Evolutionary conservation across 2,888 invertebrate genomes (phyloP).

Genomic region (Apamea monoglypha): DNA sequence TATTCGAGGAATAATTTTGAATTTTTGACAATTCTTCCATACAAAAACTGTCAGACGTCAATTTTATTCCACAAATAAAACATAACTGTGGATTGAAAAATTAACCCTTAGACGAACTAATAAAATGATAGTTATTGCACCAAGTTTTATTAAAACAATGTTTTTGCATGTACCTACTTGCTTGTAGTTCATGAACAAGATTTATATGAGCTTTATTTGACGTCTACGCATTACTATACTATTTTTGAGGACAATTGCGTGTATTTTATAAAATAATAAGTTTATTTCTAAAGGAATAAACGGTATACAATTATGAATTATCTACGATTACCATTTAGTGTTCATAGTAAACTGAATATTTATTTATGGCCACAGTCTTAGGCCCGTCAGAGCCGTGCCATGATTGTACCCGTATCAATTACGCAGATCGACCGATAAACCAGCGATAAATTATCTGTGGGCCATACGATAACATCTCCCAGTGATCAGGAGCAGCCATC

Average conservation of each 20-base stretch:
- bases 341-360: slow-evolving; percentile 68
- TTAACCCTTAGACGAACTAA: neutral
- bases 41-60: no score
- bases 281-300: no score
- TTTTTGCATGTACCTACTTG: neutral
- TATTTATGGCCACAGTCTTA: slow-evolving; percentile 72
- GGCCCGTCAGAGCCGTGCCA: slow-evolving; percentile 72
- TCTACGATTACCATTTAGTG: slow-evolving; percentile 47
- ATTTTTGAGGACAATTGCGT: slow-evolving; percentile 24
- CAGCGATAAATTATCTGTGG: slow-evolving; percentile 83
- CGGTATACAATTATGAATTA: slow-evolving; percentile 35
- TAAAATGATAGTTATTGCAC: neutral
- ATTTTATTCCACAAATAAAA: no score
- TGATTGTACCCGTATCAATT: slow-evolving; percentile 85
- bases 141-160: neutral
- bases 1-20: no score
- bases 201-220: neutral
- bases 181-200: neutral
- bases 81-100: no score
- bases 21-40: no score
- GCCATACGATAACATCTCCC: slow-evolving; percentile 78
- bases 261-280: no score
- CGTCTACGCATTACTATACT: slow-evolving; percentile 15
- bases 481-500: slow-evolving; percentile 72
- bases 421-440: slow-evolving; percentile 86